Percentiles rank a stretch among this genome's conserved stretches.
Conservation (phyloP, 2,113 vertebrate species). For the Phocoena sinus region DNA sequence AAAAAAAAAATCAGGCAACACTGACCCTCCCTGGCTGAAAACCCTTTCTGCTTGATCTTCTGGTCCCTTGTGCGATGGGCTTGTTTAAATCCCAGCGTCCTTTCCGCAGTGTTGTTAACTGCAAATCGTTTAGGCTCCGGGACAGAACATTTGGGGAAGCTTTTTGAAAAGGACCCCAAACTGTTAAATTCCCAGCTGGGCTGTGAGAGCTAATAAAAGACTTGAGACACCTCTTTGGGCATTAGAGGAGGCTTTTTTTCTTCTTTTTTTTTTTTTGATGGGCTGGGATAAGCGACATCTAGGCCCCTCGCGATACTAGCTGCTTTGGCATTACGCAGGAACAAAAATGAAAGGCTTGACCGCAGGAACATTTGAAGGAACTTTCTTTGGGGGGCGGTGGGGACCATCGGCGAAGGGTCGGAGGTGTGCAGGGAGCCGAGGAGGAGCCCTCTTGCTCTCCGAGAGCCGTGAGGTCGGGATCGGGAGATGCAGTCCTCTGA, state of each 20-base stretch:
- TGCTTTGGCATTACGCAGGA: slow-evolving; percentile 9
- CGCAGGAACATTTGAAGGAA: slow-evolving; percentile 13
- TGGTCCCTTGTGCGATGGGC: slow-evolving; percentile 26
- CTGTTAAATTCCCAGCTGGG: slow-evolving; percentile 67
- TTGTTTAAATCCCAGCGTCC: slow-evolving; percentile 55
- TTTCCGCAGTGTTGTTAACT: slow-evolving; percentile 11
- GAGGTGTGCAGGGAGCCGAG: background rate
- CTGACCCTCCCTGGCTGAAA: background rate
- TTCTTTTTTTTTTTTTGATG: background rate
- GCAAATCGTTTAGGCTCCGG: slow-evolving; percentile 28
- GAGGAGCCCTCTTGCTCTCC: background rate
- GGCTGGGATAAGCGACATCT: slow-evolving; percentile 53
- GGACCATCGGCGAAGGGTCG: background rate
- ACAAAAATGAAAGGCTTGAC: slow-evolving; percentile 49
- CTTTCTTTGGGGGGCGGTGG: slow-evolving; percentile 27
- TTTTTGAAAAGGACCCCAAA: slow-evolving; percentile 69
- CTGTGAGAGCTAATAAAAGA: slow-evolving; percentile 65
- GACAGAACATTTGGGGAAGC: slow-evolving; percentile 62
- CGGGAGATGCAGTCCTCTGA: background rate
- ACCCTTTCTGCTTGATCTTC: slow-evolving; percentile 38
- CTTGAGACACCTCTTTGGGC: slow-evolving; percentile 57
- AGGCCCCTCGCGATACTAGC: slow-evolving; percentile 56
- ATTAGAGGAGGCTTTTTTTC: slow-evolving; percentile 34
- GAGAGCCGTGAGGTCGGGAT: background rate
- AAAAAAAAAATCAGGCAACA: background rate